These are phyloP conservation scores for Anagyrus pseudococci DNA, from an alignment of 2,888 invertebrate genomes.

Conservation along the genomic window DNA sequence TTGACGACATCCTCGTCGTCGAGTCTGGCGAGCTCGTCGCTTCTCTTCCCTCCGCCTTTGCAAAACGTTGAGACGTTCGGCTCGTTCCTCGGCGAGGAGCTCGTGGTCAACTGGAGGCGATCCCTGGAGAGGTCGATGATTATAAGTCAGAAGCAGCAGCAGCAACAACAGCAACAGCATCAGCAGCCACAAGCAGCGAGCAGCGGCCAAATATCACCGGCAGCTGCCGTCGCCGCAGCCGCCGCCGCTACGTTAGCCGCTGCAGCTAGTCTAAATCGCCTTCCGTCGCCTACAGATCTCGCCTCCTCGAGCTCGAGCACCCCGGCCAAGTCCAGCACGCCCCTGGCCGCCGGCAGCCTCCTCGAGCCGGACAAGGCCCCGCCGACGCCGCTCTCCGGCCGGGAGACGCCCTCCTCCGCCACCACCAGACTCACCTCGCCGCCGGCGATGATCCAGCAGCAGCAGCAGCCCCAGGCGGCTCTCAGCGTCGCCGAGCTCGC, in stretches of 20 bases:
- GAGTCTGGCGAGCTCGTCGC: constrained; percentile 60
- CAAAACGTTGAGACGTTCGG: constrained; percentile 77
- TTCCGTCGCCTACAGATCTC: constrained; percentile 64
- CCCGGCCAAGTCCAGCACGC: constrained; percentile 57
- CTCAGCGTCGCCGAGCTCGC: constrained; percentile 43
- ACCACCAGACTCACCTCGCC: constrained; percentile 58
- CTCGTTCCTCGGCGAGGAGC: constrained; percentile 80
- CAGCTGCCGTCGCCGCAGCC: constrained; percentile 44
- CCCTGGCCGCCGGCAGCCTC: constrained; percentile 47
- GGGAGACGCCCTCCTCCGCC: constrained; percentile 53
- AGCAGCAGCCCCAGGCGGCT: constrained; percentile 33
- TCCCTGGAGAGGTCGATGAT: constrained; percentile 67
- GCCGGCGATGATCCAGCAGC: constrained; percentile 50
- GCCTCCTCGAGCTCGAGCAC: constrained; percentile 54
- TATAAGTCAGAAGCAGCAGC: constrained; percentile 56
- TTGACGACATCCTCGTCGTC: constrained; percentile 56
- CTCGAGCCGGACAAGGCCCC: constrained; percentile 64
- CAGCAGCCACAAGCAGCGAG: constrained; percentile 48
- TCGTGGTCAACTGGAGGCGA: constrained; percentile 81
- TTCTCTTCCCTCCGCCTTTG: constrained; percentile 66
- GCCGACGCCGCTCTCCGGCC: constrained; percentile 55
- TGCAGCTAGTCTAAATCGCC: constrained; percentile 63
- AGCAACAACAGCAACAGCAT: constrained; percentile 52
- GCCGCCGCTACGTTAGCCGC: constrained; percentile 61
- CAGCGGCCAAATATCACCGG: constrained; percentile 46